Base-by-base conservation (phyloP, 2,113 vertebrate genomes). In the Forbesichthys papilliferus region DNA sequence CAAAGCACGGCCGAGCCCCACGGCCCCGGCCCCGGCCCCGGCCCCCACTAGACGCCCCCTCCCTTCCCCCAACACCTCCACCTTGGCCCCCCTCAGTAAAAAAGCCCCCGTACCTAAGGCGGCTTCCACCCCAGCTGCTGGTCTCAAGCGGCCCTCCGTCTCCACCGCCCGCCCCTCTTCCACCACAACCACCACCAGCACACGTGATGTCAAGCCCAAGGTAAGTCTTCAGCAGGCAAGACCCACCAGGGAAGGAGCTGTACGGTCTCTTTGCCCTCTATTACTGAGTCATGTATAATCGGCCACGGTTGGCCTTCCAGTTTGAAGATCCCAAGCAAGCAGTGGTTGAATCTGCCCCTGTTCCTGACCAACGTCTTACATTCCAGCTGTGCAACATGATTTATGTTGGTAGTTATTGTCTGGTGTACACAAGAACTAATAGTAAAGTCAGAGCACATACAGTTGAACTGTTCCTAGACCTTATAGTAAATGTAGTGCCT, bases 131-230 rank as follows among this genome's bases (percentile, higher is more conserved):
- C 61, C 57, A 65, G 3, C 90, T 83, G 69, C 81, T 64, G 75
- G 62, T 88, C 67, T 68, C 80, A 89, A 95, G 86, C 75, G 90
- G 62, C 79, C 88, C 36, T 33, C 87, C 27, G 60, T 74, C 69
- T 51, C 52, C 0, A 61, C 70, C 74, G 81, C 79, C 74, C 90
- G 88, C 64, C 78, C 75, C 56, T 16, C 74, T 6, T 60, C 84
- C 27, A 61, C 86, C 13, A n/a, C 80, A 67, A 48, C 81, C 47
- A 18, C 74, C 4, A 16, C 85, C 27, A 88, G 84, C 87, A 90
- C 69, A 48, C 87, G 75, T 36, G 91, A 93, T 14, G 11, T 81
- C 36, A 97, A 95, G 68, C 85, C 93, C 82, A 99, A 96, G 96
- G 96, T 98, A 87, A 94, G 95, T 79, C 11, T 46, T 65, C 4